phyloP scores from a whole-genome alignment of 2,113 vertebrate genomes.

The Tapirus terrestris region DNA sequence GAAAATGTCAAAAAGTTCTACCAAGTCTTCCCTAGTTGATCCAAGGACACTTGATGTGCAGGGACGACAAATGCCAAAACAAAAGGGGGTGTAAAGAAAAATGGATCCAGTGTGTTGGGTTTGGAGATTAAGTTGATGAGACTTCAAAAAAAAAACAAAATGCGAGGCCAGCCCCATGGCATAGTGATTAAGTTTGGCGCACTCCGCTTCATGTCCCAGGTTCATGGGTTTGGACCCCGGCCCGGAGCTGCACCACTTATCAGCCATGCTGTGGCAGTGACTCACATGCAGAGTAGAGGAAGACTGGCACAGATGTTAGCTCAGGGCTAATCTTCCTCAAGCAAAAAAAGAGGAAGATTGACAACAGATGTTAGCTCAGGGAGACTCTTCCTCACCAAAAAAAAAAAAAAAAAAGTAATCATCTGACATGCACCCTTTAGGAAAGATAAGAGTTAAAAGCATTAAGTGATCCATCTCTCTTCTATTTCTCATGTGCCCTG shows the following conservation, averaged over 20 bases:
- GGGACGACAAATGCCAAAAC: conserved; percentile 67
- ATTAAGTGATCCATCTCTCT: neutral
- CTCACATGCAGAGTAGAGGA: too few relatives aligned
- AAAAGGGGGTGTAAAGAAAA: conserved; percentile 63
- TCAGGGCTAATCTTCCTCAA: too few relatives aligned
- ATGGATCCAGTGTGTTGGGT: neutral
- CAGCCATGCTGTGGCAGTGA: too few relatives aligned
- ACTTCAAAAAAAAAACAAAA: neutral
- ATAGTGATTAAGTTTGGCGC: too few relatives aligned
- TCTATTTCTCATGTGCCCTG: neutral
- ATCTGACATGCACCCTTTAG: neutral
- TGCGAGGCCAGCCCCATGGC: too few relatives aligned
- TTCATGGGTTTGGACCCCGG: too few relatives aligned
- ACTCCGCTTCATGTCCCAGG: too few relatives aligned
- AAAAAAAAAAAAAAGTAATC: neutral
- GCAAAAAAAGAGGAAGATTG: too few relatives aligned
- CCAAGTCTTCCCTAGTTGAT: conserved; percentile 64
- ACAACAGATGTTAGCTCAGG: too few relatives aligned
- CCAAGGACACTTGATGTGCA: neutral
- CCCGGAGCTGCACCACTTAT: too few relatives aligned
- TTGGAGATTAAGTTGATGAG: conserved; percentile 29
- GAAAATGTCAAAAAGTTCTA: conserved; percentile 68
- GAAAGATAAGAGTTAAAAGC: conserved; percentile 18
- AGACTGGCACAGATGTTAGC: too few relatives aligned
- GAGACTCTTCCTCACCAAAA: too few relatives aligned